Evolutionary conservation across 2,113 vertebrate species (phyloP).

Genomic region (Urocynchramus pylzowi): DNA sequence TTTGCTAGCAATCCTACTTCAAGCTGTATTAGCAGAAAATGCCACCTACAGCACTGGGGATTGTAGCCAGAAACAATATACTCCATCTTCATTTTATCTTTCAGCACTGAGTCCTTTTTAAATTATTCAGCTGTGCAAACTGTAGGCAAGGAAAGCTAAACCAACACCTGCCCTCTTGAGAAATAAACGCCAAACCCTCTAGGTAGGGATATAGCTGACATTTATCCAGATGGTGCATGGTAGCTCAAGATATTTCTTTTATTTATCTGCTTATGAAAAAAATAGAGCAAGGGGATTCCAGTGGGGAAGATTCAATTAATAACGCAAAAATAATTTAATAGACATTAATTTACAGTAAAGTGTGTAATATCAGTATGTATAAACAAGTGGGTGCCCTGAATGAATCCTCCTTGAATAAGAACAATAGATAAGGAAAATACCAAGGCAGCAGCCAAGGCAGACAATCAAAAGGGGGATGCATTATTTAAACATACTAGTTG

Average conservation of each 20-base stretch:
- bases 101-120: constrained; percentile 24
- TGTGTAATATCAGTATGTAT: not conserved
- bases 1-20: not conserved
- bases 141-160: constrained; percentile 51
- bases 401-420: not conserved
- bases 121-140: constrained; percentile 62
- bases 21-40: constrained; percentile 44
- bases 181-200: constrained; percentile 29
- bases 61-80: constrained; percentile 45
- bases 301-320: not conserved
- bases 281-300: not conserved
- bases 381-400: not conserved
- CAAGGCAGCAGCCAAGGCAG: not conserved
- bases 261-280: constrained; percentile 3
- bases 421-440: not conserved
- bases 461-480: not conserved
- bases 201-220: constrained; percentile 28
- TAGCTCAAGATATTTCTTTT: constrained; percentile 16
- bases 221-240: constrained; percentile 37
- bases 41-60: constrained; percentile 20
- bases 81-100: constrained; percentile 60
- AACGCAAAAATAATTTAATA: not conserved
- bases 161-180: constrained; percentile 24
- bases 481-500: not conserved
- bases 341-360: not conserved